Evolutionary conservation across 2,888 invertebrate species (phyloP), one percentile per base, ranked within the genome.

Genomic region (Crioceris asparagi): DNA sequence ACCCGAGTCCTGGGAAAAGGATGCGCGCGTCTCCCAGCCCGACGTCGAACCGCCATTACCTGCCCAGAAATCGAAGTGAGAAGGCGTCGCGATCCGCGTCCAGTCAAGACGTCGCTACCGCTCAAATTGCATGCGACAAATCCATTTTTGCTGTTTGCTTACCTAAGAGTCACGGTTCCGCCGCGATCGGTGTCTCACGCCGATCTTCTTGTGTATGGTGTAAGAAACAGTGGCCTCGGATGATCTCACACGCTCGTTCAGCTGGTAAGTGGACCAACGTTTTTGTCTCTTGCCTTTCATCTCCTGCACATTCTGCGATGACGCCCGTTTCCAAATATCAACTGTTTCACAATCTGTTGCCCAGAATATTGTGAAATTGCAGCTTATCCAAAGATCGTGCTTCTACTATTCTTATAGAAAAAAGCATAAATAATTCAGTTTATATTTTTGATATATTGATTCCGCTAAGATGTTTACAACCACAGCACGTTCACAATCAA

Each of bases 201-300:
- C 41, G 40, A 39, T 33, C 36, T 39, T 33, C 35, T 48, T 47
- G 61, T 65, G 63, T 58, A 66, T 66, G 65, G 66, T 66, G 64
- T 66, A 61, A 65, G 55, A 56, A 53, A 56, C 51, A 59, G 57
- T 60, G 59, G 65, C 65, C 65, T 66, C 65, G 65, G 65, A 66
- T 66, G 66, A 63, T 60, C 53, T 59, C 58, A 48, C 53, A 58
- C 57, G 59, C 51, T 50, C 55, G 49, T 52, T 50, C 51, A 43
- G 46, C 52, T 52, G 60, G 61, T 60, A 50, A 60, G 60, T 55
- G 52, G 56, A 53, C 50, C 53, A 52, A 39, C 50, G 43, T 44
- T 40, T 38, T 34, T 34, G 36, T 43, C 39, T 45, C 45, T 53
- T 50, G 43, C 49, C 48, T 50, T n/a, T n/a, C n/a, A n/a, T n/a